Conservation (phyloP, 2,113 vertebrate genomes). For the Nematolebias whitei region DNA sequence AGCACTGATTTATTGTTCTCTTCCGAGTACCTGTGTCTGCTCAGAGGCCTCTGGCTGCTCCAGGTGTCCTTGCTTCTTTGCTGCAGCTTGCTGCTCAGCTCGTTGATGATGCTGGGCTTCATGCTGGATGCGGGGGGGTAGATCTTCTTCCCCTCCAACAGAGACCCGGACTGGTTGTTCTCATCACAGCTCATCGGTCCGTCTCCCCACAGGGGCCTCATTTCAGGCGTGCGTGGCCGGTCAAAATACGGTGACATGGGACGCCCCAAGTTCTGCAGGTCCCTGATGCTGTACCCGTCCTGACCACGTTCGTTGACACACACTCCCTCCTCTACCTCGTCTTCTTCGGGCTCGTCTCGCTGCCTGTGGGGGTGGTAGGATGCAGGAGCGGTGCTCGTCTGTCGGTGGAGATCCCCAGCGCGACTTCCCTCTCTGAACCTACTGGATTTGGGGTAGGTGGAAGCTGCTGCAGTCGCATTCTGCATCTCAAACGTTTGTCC, state of each 20-base stretch:
- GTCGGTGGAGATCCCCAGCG: conserved; percentile 68
- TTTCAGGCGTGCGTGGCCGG: conserved; percentile 78
- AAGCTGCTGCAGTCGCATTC: conserved; percentile 77
- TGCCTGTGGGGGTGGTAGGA: conserved; percentile 76
- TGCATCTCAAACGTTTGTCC: conserved; percentile 89
- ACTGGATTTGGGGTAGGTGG: conserved; percentile 78
- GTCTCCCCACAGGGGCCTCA: conserved; percentile 79
- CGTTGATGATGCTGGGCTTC: conserved; percentile 91
- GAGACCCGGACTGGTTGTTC: conserved; percentile 46
- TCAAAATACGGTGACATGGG: conserved; percentile 80
- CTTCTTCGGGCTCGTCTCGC: conserved; percentile 69
- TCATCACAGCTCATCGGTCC: conserved; percentile 64
- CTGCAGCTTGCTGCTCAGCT: conserved; percentile 92
- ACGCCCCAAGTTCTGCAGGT: conserved; percentile 74
- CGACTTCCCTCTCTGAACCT: conserved; percentile 76
- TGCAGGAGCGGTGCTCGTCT: conserved; percentile 76
- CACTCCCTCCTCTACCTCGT: conserved; percentile 62
- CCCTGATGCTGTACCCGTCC: conserved; percentile 67
- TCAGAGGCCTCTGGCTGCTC: conserved; percentile 78
- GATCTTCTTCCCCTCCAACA: conserved; percentile 79
- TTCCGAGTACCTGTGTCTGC: conserved; percentile 81
- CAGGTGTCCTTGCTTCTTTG: conserved; percentile 83
- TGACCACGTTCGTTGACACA: conserved; percentile 59
- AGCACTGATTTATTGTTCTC: neutral
- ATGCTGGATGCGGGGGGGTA: conserved; percentile 84